Evolutionary conservation across 2,797 vertebrate genomes (phyloP).

Genomic region (Remorina albescens): DNA sequence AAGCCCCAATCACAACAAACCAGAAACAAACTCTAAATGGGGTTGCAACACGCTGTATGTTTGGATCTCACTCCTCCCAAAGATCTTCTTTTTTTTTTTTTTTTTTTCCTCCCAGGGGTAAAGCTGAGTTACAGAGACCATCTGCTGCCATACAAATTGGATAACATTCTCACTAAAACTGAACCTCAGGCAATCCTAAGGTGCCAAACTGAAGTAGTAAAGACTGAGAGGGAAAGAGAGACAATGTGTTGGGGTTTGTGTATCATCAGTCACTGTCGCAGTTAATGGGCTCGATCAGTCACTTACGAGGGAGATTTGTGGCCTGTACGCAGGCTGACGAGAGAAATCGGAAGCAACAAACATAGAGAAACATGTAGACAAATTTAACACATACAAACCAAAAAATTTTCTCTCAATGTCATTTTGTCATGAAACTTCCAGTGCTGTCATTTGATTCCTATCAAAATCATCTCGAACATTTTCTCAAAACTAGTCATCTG

Average conservation of each 20-base stretch:
- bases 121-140: slow-evolving; percentile 53
- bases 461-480: slow-evolving; percentile 38
- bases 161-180: slow-evolving; percentile 57
- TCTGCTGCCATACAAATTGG: slow-evolving; percentile 64
- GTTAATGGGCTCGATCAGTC: slow-evolving; percentile 58
- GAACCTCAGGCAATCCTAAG: slow-evolving; percentile 34
- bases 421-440: slow-evolving; percentile 21
- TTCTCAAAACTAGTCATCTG: slow-evolving; percentile 52
- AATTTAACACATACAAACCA: slow-evolving; percentile 26
- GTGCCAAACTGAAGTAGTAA: slow-evolving; percentile 48
- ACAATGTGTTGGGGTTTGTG: slow-evolving; percentile 21
- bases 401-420: slow-evolving; percentile 24
- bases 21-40: slow-evolving; percentile 53
- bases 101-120: slow-evolving; percentile 27
- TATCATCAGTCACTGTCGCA: slow-evolving; percentile 49
- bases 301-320: slow-evolving; percentile 41
- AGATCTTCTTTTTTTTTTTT: slow-evolving; percentile 16
- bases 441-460: slow-evolving; percentile 33
- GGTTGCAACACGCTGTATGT: slow-evolving; percentile 64
- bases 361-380: slow-evolving; percentile 19
- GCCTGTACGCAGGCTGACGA: slow-evolving; percentile 47
- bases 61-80: slow-evolving; percentile 49
- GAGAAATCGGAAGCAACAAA: slow-evolving; percentile 48
- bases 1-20: slow-evolving; percentile 71
- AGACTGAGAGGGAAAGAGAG: slow-evolving; percentile 3